These are phyloP conservation scores for Leptarthrus brevirostris DNA, from an alignment of 2,888 invertebrate species.

Conservation along the genomic window DNA sequence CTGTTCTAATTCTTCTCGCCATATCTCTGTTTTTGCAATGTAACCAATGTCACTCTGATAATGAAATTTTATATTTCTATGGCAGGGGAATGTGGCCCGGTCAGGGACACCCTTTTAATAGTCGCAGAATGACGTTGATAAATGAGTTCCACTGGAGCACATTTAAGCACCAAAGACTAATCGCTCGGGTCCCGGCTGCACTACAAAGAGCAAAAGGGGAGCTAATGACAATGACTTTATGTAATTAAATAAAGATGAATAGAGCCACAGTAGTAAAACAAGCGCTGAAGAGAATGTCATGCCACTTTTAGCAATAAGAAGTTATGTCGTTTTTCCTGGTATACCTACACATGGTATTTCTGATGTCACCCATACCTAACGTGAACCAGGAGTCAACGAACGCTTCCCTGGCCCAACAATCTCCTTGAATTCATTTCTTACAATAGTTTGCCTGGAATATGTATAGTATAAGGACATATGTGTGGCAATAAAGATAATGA, in stretches of 20 bases:
- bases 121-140: slow-evolving; percentile 14
- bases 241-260: slow-evolving; percentile 17
- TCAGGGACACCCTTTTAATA: slow-evolving; percentile 10
- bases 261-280: neutral
- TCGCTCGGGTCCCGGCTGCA: neutral
- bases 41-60: neutral
- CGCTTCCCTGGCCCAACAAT: no score
- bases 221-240: neutral
- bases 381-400: no score
- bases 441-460: no score
- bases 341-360: no score
- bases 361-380: no score
- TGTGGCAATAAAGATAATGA: no score
- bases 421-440: no score
- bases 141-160: slow-evolving; percentile 6
- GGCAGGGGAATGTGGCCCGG: slow-evolving; percentile 11
- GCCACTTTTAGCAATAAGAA: no score
- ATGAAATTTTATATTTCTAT: slow-evolving; percentile 44
- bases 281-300: neutral
- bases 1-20: slow-evolving; percentile 3
- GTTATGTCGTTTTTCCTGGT: no score
- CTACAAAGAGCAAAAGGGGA: neutral
- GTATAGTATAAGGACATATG: no score
- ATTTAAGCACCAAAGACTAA: neutral
- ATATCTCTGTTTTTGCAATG: neutral